Evolutionary conservation across 2,888 invertebrate species (phyloP).

Genomic region (Lysandra coridon): DNA sequence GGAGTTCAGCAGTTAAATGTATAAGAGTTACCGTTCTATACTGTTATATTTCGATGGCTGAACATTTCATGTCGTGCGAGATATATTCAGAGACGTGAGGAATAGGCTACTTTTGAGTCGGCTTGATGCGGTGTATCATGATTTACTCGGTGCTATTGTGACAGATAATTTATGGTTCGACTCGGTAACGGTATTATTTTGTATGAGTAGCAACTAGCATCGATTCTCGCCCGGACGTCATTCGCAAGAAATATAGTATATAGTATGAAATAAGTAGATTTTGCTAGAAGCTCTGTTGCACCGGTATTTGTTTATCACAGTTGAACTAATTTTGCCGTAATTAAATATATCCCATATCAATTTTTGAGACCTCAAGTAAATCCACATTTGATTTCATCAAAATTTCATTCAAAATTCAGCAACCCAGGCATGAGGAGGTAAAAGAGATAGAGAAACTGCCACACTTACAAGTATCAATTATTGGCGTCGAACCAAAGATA

Average conservation of each 20-base stretch:
- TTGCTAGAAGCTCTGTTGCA: no score
- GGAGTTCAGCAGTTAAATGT: no score
- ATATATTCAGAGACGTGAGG: constrained; percentile 16
- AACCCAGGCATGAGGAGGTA: no score
- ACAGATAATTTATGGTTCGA: constrained; percentile 25
- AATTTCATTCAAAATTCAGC: no score
- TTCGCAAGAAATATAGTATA: neutral
- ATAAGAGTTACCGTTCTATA: neutral
- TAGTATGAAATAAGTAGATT: neutral
- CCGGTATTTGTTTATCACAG: no score
- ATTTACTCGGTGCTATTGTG: constrained; percentile 25
- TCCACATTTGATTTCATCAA: neutral
- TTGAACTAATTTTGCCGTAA: no score
- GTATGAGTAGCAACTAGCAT: neutral
- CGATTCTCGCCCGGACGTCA: neutral
- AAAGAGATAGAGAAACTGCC: no score
- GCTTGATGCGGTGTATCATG: constrained; percentile 19
- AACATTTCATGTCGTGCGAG: constrained; percentile 7
- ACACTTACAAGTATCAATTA: no score
- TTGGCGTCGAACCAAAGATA: neutral
- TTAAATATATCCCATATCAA: no score
- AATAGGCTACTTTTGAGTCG: constrained; percentile 11
- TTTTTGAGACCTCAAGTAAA: no score
- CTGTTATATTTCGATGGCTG: neutral
- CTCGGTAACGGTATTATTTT: constrained; percentile 20